Evolutionary conservation across 2,113 vertebrate genomes (phyloP).

Genomic region (Pterocles gutturalis): DNA sequence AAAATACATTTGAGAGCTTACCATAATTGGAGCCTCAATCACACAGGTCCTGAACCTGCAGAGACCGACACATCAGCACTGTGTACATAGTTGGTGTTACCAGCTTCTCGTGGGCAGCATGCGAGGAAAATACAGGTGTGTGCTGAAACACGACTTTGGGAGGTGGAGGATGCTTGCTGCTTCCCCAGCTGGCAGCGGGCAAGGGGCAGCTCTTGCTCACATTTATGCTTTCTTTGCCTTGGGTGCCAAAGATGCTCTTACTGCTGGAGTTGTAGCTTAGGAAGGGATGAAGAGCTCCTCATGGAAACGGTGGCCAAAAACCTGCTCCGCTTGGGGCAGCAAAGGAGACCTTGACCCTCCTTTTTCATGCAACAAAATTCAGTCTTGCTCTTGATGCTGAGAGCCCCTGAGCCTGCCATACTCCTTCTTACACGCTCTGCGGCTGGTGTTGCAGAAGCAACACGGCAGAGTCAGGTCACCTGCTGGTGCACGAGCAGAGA

Average conservation of each 20-base stretch:
- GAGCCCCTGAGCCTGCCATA: neutral
- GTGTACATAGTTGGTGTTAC: neutral
- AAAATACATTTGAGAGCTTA: neutral
- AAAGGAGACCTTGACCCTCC: neutral
- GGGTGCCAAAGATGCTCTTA: neutral
- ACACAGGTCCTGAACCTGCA: neutral
- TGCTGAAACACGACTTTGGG: neutral
- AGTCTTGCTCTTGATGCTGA: neutral
- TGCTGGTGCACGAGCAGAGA: neutral
- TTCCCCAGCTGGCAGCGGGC: neutral
- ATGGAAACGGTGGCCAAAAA: neutral
- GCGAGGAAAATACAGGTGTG: neutral
- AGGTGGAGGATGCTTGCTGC: neutral
- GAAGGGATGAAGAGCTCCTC: neutral
- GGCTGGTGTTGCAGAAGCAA: neutral
- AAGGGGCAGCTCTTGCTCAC: neutral
- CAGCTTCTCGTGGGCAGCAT: neutral
- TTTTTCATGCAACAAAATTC: neutral
- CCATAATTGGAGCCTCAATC: neutral
- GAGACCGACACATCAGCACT: neutral
- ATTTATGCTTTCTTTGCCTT: neutral
- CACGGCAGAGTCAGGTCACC: neutral
- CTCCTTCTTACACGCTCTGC: neutral
- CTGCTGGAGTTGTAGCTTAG: neutral
- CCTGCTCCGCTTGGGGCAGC: rapidly evolving